phyloP scores from a whole-genome alignment of 2,888 invertebrate species.

The Drosophila neoperkinsi region DNA sequence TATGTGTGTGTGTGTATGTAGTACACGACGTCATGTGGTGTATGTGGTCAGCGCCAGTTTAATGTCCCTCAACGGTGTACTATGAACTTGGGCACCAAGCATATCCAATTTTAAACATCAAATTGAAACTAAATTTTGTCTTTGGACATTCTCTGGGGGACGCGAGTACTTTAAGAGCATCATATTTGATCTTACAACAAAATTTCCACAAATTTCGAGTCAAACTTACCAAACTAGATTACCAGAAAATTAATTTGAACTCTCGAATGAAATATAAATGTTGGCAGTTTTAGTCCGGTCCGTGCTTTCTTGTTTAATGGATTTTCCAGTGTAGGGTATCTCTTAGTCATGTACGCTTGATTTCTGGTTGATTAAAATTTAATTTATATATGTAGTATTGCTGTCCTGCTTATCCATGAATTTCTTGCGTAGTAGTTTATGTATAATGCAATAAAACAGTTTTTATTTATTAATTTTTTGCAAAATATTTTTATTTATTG shows the following conservation, averaged over 20 bases:
- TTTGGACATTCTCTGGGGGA: background rate
- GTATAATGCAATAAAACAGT: accelerated
- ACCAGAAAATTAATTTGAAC: background rate
- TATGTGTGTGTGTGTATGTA: conserved; percentile 14
- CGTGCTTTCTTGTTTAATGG: background rate
- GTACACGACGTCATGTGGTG: conserved; percentile 55
- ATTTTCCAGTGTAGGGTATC: background rate
- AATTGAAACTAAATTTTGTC: conserved; percentile 29
- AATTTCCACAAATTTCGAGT: background rate
- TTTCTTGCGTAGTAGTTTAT: background rate
- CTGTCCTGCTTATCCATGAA: background rate
- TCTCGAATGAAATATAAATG: background rate
- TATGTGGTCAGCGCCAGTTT: conserved; percentile 42
- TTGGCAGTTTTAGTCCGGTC: background rate
- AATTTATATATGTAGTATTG: background rate
- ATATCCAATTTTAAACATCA: conserved; percentile 12
- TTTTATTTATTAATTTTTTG: background rate
- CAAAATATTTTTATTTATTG: background rate
- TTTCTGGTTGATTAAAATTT: background rate
- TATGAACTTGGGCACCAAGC: conserved; percentile 18
- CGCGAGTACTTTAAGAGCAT: background rate
- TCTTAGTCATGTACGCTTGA: background rate
- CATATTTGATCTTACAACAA: background rate
- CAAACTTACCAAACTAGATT: background rate
- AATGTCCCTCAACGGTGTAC: conserved; percentile 8